A percentile compares a stretch with the other conserved stretches of the same genome.
Conservation (phyloP, 2,113 vertebrate genomes). For the human (Homo sapiens) region GRCh38 chr2:196843501-196844000, state of each 20-base stretch:
- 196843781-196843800: not conserved
- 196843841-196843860: not conserved
- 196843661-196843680: too few relatives aligned
- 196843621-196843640: not conserved
- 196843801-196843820: not conserved
- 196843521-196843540: not conserved
- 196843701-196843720: too few relatives aligned
- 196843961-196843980: slow-evolving; percentile 91
- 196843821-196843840: not conserved
- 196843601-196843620: not conserved
- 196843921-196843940: slow-evolving; percentile 89
- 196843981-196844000: slow-evolving; percentile 84
- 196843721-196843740: too few relatives aligned
- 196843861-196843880: not conserved
- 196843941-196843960: slow-evolving; percentile 87
- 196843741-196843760: not conserved
- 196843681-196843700: too few relatives aligned
- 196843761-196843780: not conserved
- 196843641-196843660: too few relatives aligned
- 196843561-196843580: not conserved
- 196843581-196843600: not conserved
- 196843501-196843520: not conserved
- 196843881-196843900: slow-evolving; percentile 93
- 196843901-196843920: slow-evolving; percentile 95
- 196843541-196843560: not conserved